Percentiles rank a stretch among this genome's conserved stretches.
Conservation (phyloP, 2,888 invertebrate genomes). For the Amiota minor region DNA sequence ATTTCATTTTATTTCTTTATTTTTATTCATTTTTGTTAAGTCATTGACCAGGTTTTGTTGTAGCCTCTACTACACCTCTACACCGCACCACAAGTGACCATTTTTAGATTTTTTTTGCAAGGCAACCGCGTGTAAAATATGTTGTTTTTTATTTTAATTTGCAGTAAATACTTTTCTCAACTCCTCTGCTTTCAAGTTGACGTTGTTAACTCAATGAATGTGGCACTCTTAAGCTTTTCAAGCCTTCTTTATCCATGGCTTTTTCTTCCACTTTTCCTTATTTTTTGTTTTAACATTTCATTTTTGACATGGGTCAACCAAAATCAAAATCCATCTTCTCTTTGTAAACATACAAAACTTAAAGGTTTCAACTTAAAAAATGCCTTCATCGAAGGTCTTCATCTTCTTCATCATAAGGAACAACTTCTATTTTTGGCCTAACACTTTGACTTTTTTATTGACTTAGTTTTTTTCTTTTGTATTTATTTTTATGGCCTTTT, state of each 20-base stretch:
- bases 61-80: slow-evolving; percentile 29
- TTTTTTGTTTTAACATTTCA: slow-evolving; percentile 47
- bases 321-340: too few relatives aligned
- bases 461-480: slow-evolving; percentile 1
- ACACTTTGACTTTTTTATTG: slow-evolving; percentile 26
- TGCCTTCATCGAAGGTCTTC: too few relatives aligned
- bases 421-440: slow-evolving; percentile 6
- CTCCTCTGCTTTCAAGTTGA: too few relatives aligned
- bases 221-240: too few relatives aligned
- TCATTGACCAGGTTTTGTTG: slow-evolving; percentile 54
- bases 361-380: too few relatives aligned
- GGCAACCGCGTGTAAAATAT: neutral
- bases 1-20: neutral
- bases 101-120: neutral
- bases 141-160: neutral
- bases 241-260: neutral
- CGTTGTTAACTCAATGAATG: too few relatives aligned
- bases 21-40: slow-evolving; percentile 43
- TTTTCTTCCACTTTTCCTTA: neutral
- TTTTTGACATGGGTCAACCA: slow-evolving; percentile 59
- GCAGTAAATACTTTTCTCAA: neutral
- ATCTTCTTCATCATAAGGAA: too few relatives aligned
- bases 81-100: slow-evolving; percentile 11
- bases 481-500: neutral
- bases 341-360: too few relatives aligned